Conservation (phyloP, 2,113 vertebrate genomes). For the Petromus typicus region DNA sequence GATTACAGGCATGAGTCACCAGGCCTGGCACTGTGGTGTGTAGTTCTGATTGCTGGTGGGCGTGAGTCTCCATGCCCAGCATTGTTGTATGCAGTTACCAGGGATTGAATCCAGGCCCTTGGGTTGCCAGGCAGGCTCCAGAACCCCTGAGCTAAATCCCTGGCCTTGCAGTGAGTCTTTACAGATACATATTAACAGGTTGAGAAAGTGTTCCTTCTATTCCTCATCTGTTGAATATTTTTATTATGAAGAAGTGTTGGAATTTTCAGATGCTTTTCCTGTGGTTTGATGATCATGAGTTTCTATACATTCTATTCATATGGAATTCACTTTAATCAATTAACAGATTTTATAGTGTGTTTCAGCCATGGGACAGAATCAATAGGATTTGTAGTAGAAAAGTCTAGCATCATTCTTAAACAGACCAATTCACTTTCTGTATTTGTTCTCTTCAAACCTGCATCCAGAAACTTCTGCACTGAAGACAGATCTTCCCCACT, state of each 20-base stretch:
- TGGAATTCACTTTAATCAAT: neutral
- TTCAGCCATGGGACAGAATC: neutral
- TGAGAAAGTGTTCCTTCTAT: neutral
- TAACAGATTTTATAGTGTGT: neutral
- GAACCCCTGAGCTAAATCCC: no score
- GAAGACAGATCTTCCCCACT: neutral
- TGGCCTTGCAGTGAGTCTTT: neutral
- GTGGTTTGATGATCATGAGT: neutral
- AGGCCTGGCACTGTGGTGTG: no score
- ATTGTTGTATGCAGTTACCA: no score
- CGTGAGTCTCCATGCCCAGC: no score
- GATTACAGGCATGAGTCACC: no score
- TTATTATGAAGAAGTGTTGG: neutral
- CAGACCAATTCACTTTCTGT: neutral
- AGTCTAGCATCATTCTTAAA: neutral
- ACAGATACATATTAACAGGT: neutral
- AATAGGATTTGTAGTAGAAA: neutral
- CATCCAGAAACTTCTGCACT: no score
- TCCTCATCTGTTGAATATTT: neutral
- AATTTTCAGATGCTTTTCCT: neutral
- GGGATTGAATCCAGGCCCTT: no score
- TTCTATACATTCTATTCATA: neutral
- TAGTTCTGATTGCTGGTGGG: no score
- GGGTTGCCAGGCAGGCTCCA: no score
- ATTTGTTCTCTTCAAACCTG: neutral